Evolutionary conservation across 2,888 invertebrate species (phyloP).

Genomic region (Leptura quadrifasciata): DNA sequence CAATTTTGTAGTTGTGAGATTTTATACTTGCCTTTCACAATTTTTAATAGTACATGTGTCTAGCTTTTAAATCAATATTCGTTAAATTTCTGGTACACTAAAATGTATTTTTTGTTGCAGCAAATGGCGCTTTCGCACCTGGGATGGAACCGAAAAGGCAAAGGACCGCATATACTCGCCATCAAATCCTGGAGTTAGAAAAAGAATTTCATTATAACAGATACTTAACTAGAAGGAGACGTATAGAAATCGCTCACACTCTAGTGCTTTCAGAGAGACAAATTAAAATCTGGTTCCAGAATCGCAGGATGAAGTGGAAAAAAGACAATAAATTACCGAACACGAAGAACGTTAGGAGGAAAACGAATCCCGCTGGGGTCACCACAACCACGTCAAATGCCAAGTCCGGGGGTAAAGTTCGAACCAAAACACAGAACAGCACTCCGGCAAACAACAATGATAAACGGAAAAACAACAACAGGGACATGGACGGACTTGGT

Average conservation of each 20-base stretch:
- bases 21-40: no score
- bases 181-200: conserved; percentile 97
- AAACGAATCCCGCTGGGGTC: conserved; percentile 85
- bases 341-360: conserved; percentile 85
- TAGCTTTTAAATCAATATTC: no score
- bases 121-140: conserved; percentile 90
- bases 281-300: conserved; percentile 93
- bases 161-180: conserved; percentile 97
- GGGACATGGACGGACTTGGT: conserved; percentile 78
- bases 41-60: no score
- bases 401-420: conserved; percentile 71
- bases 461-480: conserved; percentile 79
- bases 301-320: conserved; percentile 90
- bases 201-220: conserved; percentile 99
- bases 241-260: conserved; percentile 98
- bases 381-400: conserved; percentile 76
- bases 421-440: conserved; percentile 71
- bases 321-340: conserved; percentile 92
- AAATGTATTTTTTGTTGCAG: conserved; percentile 77
- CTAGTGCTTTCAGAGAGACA: conserved; percentile 94
- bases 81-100: background rate
- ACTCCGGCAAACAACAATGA: conserved; percentile 77
- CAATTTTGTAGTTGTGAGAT: no score
- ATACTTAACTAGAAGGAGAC: conserved; percentile 94
- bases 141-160: conserved; percentile 97